Percentiles rank a stretch among this genome's conserved stretches.
phyloP scores from a whole-genome alignment of 2,797 vertebrate species.

The Atherinosoma microstoma region DNA sequence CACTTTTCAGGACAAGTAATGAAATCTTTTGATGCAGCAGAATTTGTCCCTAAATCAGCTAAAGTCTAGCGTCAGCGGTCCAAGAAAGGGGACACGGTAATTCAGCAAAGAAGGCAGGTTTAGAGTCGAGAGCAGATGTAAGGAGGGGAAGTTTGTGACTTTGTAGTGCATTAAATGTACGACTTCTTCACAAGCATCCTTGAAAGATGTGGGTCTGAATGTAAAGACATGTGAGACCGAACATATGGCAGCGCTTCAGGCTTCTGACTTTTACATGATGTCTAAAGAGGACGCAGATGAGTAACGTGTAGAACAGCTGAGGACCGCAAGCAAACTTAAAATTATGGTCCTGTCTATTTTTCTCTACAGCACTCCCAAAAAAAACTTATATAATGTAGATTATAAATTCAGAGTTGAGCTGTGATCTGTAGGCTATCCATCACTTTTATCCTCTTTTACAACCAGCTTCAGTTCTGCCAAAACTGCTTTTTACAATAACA shows the following conservation, averaged over 20 bases:
- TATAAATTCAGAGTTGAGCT: not conserved
- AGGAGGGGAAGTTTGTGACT: not conserved
- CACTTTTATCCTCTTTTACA: not conserved
- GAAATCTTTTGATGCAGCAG: slow-evolving; percentile 13
- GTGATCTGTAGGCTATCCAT: not conserved
- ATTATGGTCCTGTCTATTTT: not conserved
- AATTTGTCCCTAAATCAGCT: not conserved
- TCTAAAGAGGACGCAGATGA: slow-evolving; percentile 14
- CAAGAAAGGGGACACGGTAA: not conserved
- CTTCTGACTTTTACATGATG: slow-evolving; percentile 27
- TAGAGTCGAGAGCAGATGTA: not conserved
- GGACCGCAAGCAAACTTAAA: slow-evolving; percentile 12
- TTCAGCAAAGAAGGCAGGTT: not conserved
- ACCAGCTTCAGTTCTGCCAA: not conserved
- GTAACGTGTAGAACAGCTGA: slow-evolving; percentile 7
- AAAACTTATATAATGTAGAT: not conserved
- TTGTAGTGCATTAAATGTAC: not conserved
- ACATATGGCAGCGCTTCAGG: slow-evolving; percentile 39
- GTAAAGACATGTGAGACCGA: slow-evolving; percentile 41
- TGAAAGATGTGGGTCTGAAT: slow-evolving; percentile 21
- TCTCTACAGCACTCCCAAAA: slow-evolving; percentile 12
- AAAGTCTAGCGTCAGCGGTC: not conserved
- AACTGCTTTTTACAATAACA: not conserved
- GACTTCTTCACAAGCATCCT: slow-evolving; percentile 4
- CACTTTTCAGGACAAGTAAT: not conserved